Conservation (phyloP, 2,888 invertebrate species). For the Mythimna pallens region DNA sequence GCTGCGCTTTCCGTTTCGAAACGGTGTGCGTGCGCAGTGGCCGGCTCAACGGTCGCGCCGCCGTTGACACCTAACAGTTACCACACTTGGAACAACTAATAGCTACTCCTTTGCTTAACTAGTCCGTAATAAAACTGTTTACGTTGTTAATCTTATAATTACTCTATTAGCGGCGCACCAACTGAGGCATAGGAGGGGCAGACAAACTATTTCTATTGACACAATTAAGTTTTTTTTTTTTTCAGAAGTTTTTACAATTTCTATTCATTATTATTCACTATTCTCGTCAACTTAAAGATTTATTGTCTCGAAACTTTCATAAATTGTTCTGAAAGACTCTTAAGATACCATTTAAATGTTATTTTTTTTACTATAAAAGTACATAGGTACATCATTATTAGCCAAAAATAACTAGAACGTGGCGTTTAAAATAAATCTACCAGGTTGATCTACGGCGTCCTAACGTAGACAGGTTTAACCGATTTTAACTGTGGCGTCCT, state of each 20-base stretch:
- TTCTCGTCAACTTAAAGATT: neutral
- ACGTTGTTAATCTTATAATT: conserved; percentile 18
- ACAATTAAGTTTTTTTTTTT: neutral
- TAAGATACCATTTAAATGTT: conserved; percentile 12
- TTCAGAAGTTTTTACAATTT: neutral
- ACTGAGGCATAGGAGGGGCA: neutral
- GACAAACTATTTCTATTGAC: too few relatives aligned
- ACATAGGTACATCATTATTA: conserved; percentile 46
- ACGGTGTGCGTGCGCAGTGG: conserved; percentile 66
- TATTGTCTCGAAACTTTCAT: neutral
- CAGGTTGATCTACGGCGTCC: conserved; percentile 42
- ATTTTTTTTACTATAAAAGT: too few relatives aligned
- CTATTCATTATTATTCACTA: neutral
- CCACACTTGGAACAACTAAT: conserved; percentile 33
- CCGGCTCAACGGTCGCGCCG: conserved; percentile 69
- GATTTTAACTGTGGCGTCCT: conserved; percentile 53
- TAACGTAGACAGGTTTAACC: conserved; percentile 63
- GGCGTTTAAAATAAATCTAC: conserved; percentile 49
- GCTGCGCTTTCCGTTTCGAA: conserved; percentile 77
- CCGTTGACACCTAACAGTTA: conserved; percentile 58
- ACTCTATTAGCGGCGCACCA: neutral
- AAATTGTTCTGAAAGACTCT: conserved; percentile 5
- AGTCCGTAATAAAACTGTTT: conserved; percentile 27
- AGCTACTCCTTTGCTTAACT: conserved; percentile 14
- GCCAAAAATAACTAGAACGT: conserved; percentile 39